A percentile compares a stretch with the other conserved stretches of the same genome.
Evolutionary conservation across 2,797 vertebrate species (phyloP).

Genomic region (Coregonus suidteri): DNA sequence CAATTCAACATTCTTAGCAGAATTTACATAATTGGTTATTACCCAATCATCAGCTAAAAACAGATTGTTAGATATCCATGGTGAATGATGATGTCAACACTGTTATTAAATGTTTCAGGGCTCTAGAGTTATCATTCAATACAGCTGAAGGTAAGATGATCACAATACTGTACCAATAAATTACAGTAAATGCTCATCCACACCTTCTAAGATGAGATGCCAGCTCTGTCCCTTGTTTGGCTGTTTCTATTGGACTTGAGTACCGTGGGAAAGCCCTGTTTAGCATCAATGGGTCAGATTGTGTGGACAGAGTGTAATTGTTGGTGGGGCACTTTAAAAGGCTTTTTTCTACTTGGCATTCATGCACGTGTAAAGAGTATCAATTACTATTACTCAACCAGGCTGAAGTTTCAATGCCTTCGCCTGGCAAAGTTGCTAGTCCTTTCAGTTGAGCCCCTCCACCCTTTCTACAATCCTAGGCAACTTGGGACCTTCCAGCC

Average conservation of each 20-base stretch:
- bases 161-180: not conserved
- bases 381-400: slow-evolving; percentile 50
- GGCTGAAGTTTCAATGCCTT: slow-evolving; percentile 23
- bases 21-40: not conserved
- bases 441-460: slow-evolving; percentile 27
- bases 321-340: slow-evolving; percentile 4
- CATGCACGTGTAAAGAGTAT: slow-evolving; percentile 39
- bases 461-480: not conserved
- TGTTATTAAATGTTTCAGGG: not conserved
- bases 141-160: not conserved
- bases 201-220: not conserved
- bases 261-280: slow-evolving; percentile 37
- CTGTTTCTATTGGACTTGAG: not conserved
- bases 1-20: not conserved
- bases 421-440: slow-evolving; percentile 20
- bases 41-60: not conserved
- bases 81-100: not conserved
- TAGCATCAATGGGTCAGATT: slow-evolving; percentile 1
- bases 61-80: too few species aligned
- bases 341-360: slow-evolving; percentile 30
- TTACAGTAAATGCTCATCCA: not conserved
- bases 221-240: not conserved
- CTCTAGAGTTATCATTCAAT: not conserved
- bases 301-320: slow-evolving; percentile 33
- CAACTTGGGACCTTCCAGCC: slow-evolving; percentile 12